These are phyloP conservation scores for Oreortyx pictus DNA, from an alignment of 2,797 vertebrate species.

Conservation along the genomic window DNA sequence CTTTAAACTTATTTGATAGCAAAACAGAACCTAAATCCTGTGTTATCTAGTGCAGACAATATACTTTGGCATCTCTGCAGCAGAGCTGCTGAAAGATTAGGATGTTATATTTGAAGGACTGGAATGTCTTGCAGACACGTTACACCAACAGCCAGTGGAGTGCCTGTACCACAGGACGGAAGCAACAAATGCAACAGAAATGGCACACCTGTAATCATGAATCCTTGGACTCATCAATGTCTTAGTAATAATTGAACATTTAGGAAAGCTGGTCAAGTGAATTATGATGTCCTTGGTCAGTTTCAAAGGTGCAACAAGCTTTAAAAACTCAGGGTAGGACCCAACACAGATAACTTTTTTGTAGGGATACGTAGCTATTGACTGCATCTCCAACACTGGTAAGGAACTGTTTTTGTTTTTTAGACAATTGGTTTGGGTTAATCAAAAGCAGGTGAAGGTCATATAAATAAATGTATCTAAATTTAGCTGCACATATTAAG, in stretches of 20 bases:
- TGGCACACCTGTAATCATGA: background rate
- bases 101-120: background rate
- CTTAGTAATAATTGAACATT: background rate
- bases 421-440: background rate
- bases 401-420: background rate
- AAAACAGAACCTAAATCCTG: background rate
- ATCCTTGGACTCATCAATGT: background rate
- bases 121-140: background rate
- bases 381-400: background rate
- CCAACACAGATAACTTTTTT: background rate
- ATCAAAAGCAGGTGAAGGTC: background rate
- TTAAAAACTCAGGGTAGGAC: background rate
- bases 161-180: background rate
- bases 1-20: background rate
- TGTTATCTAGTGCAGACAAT: background rate
- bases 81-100: background rate
- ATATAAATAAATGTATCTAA: background rate
- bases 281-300: accelerated
- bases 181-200: background rate
- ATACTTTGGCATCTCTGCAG: background rate
- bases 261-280: background rate
- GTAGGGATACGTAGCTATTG: background rate
- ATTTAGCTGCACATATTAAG: background rate
- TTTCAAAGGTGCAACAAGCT: background rate
- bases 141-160: accelerated